Evolutionary conservation across 2,113 vertebrate genomes (phyloP), one percentile per base, ranked within the genome.

Genomic region (Notothenia coriiceps): DNA sequence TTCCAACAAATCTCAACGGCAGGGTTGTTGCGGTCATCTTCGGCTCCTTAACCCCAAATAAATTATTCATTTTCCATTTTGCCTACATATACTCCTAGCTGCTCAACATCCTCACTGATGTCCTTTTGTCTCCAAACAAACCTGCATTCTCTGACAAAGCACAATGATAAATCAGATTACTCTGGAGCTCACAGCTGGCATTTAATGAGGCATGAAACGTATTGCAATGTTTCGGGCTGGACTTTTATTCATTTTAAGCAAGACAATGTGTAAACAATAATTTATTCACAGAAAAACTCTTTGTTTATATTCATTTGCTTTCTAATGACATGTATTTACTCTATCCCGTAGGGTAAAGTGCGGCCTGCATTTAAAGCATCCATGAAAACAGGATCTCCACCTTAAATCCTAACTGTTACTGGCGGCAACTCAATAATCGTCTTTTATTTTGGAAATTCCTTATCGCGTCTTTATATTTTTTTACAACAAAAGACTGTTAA

Each of bases 211-310:
- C 49, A 0, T 77, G 15, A 51, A 87, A 82, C 54, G 56, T 74
- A 74, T 81, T 89, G 60, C 43, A 78, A 10, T 5, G 17, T 80
- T 87, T 80, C 43, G 7, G 35, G 54, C 62, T 57, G 50, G 57
- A 83, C 75, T 80, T 85, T 82, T 80, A 86, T 74, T 70, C 33
- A 88, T 92, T 92, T 88, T 40, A 80, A 72, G 87, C 87, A 56
- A 91, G 92, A 79, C 22, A 22, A 22, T 22, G 35, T 87, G 85
- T 91, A 92, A 90, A 93, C 90, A 94, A 20, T 69, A 63, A 70
- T 87, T 80, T 85, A 88, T 92, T 85, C 87, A 82, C 18, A 15
- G 65, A 86, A 29, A 29, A 29, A 29, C 29, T 29, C 29, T 90
- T 84, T 88, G 80, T 83, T 88, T 83, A 71, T 67, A 79, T 80